Evolutionary conservation across 2,113 vertebrate genomes (phyloP).

Genomic region (Mustela lutreola): DNA sequence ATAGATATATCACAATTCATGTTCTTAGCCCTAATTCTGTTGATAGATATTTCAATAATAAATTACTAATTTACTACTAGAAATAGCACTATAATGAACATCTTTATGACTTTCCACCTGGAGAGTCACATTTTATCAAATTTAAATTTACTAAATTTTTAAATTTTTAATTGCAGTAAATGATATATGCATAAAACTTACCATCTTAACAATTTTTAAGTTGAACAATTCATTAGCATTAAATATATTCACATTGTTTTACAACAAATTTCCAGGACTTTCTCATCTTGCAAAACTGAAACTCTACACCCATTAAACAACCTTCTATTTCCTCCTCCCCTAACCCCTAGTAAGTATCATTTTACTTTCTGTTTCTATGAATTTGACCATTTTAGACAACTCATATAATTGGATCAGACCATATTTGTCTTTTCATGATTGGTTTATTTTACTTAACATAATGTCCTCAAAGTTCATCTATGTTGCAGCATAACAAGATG

Average conservation of each 20-base stretch:
- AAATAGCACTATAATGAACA: background rate
- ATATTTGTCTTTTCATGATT: background rate
- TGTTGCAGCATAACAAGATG: background rate
- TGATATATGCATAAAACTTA: background rate
- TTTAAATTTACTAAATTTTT: background rate
- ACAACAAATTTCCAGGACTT: background rate
- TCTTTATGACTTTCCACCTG: background rate
- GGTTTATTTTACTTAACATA: background rate
- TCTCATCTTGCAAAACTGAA: background rate
- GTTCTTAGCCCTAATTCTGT: background rate
- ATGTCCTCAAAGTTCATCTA: background rate
- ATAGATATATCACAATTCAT: background rate
- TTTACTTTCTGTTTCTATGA: slow-evolving; percentile 14
- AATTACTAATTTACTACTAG: background rate
- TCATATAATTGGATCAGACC: background rate
- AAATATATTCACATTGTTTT: background rate
- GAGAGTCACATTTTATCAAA: background rate
- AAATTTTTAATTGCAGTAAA: background rate
- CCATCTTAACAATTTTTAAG: background rate
- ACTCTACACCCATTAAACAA: background rate
- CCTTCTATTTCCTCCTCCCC: background rate
- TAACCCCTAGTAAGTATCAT: background rate
- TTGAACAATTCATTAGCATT: background rate
- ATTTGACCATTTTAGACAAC: background rate
- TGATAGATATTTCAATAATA: background rate